Evolutionary conservation across 2,113 vertebrate genomes (phyloP), one percentile per base, ranked within the genome.

Genomic region (Muntiacus reevesi): DNA sequence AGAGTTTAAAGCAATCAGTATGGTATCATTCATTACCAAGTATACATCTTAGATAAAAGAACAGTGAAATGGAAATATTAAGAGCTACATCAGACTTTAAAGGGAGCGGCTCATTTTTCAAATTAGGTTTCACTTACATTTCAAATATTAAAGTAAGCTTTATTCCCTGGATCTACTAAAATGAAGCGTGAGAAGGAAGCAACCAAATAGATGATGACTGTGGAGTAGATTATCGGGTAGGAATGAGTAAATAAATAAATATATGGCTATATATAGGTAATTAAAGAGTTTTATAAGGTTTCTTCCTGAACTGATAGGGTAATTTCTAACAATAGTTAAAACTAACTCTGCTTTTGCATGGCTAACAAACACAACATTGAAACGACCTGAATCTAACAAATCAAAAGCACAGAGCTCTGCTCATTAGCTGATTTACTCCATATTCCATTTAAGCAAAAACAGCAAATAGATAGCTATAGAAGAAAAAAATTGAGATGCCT

Each of bases 91-190:
- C 71, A 81, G 54, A 84, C 62, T 79, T 89, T 78, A 87, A 60
- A 94, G n/a, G 91, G 25, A 79, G 45, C 19, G 57, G 74, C 43
- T 95, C 62, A 54, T 30, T 95, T 91, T 95, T 83, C 93, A 91
- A 87, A 89, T 74, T 81, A 79, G 6, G 4, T 79, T 83, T 94
- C 91, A 47, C 81, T 92, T 64, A 87, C 5, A 86, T 57, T 86
- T 94, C 45, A 91, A 62, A 79, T 74, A 85, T 86, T 79, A 60
- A 83, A 90, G 50, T 55, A 76, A 76, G 55, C 11, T 71, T 43
- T 30, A 57, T 7, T 85, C 10, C 60, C 59, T 83, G 71, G 67
- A 67, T 13, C 50, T 54, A 85, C 15, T 16, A 19, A 91, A 78
- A 60, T 52, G 88, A 87, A 82, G 40, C 12, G 59, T 64, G 43